Percentiles rank a stretch among this genome's conserved stretches.
phyloP scores from a whole-genome alignment of 2,797 vertebrate genomes.

The Poeciliopsis turneri region DNA sequence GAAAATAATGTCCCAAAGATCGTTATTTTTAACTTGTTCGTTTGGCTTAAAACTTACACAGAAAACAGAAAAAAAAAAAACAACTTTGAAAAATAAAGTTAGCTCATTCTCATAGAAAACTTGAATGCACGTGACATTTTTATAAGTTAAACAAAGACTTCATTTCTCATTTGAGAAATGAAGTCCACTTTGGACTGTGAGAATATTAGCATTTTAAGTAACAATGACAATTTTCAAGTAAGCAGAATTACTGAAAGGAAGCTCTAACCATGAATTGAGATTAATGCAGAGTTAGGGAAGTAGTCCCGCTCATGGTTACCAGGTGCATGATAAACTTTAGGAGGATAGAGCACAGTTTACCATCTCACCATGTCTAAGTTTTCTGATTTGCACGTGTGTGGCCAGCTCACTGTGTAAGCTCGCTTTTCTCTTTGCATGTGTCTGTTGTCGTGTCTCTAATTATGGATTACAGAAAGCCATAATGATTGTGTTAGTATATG shows the following conservation, averaged over 20 bases:
- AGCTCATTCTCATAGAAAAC: neutral
- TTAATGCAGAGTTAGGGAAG: slow-evolving; percentile 18
- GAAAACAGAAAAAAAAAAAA: too few species aligned
- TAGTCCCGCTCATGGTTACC: slow-evolving; percentile 45
- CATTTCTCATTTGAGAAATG: neutral
- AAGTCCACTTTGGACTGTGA: neutral
- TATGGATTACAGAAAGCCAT: slow-evolving; percentile 70
- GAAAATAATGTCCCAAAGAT: neutral
- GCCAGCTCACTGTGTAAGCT: slow-evolving; percentile 34
- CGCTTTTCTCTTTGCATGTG: slow-evolving; percentile 44
- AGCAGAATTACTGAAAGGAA: neutral
- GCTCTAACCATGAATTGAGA: neutral
- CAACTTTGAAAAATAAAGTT: neutral
- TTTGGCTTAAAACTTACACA: neutral
- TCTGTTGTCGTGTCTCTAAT: slow-evolving; percentile 65
- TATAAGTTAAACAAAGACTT: neutral
- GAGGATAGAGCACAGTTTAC: slow-evolving; percentile 30
- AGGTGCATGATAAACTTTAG: slow-evolving; percentile 34
- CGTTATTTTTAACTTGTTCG: neutral
- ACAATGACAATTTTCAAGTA: neutral
- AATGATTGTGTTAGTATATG: slow-evolving; percentile 66
- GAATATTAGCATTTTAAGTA: neutral
- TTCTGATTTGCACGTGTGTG: slow-evolving; percentile 59
- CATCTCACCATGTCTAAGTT: slow-evolving; percentile 50
- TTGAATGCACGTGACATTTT: neutral